A percentile compares a stretch with the other conserved stretches of the same genome.
phyloP scores from a whole-genome alignment of 2,797 vertebrate genomes.

The Silurus aristotelis region DNA sequence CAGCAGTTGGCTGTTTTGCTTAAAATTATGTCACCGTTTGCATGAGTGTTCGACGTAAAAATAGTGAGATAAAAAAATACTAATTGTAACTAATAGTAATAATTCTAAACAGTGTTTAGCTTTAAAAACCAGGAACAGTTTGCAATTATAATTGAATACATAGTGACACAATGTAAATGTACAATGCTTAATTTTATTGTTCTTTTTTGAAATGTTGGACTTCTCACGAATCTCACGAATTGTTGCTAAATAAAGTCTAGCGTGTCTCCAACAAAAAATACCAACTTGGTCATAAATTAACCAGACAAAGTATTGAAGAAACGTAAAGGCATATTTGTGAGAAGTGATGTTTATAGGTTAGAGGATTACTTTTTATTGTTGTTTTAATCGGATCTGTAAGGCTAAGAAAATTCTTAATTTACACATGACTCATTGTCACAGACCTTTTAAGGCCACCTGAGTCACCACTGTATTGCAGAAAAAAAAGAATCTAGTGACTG shows the following conservation, averaged over 20 bases:
- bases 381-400: not conserved
- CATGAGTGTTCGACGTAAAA: not conserved
- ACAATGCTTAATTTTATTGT: not conserved
- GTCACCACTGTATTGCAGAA: not conserved
- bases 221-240: too few species aligned
- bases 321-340: not conserved
- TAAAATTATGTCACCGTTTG: not conserved
- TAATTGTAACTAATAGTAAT: not conserved
- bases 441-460: slow-evolving; percentile 9
- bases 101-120: not conserved
- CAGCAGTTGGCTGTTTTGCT: not conserved
- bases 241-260: not conserved
- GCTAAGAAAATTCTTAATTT: not conserved
- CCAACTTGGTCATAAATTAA: not conserved
- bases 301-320: not conserved
- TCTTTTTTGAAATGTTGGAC: not conserved
- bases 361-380: slow-evolving; percentile 1
- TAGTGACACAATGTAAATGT: not conserved
- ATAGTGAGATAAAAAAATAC: not conserved
- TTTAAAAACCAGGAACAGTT: not conserved
- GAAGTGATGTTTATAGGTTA: not conserved
- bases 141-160: not conserved
- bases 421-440: slow-evolving; percentile 19
- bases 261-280: not conserved
- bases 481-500: not conserved